Evolutionary conservation across 2,113 vertebrate species (phyloP).

Genomic region (Tetraodon nigroviridis): DNA sequence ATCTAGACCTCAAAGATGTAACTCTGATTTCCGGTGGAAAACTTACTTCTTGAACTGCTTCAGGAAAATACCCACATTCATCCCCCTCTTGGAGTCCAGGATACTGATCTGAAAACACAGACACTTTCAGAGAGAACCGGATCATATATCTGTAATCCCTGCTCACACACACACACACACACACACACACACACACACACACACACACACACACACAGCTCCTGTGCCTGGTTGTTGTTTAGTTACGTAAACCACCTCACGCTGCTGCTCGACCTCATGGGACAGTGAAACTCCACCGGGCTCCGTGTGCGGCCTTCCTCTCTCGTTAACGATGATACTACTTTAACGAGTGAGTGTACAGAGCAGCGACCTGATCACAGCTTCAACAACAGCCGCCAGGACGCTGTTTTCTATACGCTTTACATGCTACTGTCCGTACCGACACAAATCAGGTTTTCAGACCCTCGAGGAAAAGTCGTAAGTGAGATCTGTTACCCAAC

Average conservation of each 20-base stretch:
- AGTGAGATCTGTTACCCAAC: constrained; percentile 23
- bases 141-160: not conserved
- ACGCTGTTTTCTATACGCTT: constrained; percentile 16
- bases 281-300: constrained; percentile 44
- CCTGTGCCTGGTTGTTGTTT: not conserved
- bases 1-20: no score
- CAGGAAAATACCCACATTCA: constrained; percentile 97
- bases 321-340: constrained; percentile 28
- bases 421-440: constrained; percentile 11
- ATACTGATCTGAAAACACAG: constrained; percentile 79
- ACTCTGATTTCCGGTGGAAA: not conserved
- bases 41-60: constrained; percentile 98
- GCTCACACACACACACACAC: not conserved
- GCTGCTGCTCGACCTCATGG: constrained; percentile 8
- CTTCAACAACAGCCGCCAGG: not conserved
- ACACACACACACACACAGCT: not conserved
- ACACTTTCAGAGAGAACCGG: not conserved
- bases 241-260: not conserved
- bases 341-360: constrained; percentile 30
- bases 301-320: constrained; percentile 11
- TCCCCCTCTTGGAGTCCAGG: constrained; percentile 93
- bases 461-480: constrained; percentile 25
- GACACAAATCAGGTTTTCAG: constrained; percentile 9
- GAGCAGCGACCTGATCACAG: constrained; percentile 9
- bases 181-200: not conserved